These are phyloP conservation scores for Rhadinocentrus ornatus DNA, from an alignment of 2,797 vertebrate genomes.

Conservation along the genomic window DNA sequence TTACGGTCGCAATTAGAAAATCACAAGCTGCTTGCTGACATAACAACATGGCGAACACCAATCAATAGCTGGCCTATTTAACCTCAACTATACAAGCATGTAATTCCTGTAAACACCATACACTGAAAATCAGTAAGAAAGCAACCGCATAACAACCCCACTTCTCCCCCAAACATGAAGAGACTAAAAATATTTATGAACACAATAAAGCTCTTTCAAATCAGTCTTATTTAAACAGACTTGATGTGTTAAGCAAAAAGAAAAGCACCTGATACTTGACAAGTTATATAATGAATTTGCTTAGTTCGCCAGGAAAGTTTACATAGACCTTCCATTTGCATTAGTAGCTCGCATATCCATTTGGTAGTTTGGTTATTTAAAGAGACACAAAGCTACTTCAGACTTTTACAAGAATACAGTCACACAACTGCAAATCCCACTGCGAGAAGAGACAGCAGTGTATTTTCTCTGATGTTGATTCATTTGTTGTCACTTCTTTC, in stretches of 20 bases:
- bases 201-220: slow-evolving; percentile 1
- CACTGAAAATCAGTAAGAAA: background rate
- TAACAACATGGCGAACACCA: background rate
- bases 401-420: slow-evolving; percentile 36
- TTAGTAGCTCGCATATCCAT: slow-evolving; percentile 64
- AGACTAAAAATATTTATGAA: background rate
- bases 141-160: background rate
- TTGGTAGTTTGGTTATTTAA: slow-evolving; percentile 65
- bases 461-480: slow-evolving; percentile 20
- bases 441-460: slow-evolving; percentile 1
- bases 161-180: background rate
- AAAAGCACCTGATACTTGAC: slow-evolving; percentile 40
- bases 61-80: background rate
- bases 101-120: background rate
- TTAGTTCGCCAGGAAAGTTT: slow-evolving; percentile 66
- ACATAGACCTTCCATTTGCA: slow-evolving; percentile 76
- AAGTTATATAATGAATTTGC: slow-evolving; percentile 78
- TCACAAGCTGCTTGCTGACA: slow-evolving; percentile 5
- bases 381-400: slow-evolving; percentile 37
- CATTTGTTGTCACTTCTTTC: slow-evolving; percentile 14
- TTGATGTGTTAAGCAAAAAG: background rate
- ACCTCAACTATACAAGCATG: background rate
- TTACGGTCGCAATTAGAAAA: slow-evolving; percentile 5
- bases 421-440: slow-evolving; percentile 7
- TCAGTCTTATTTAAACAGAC: background rate